Percentiles rank a stretch among this genome's conserved stretches.
Evolutionary conservation across 2,113 vertebrate species (phyloP).

Genomic region (Microcebus lehilahytsara): DNA sequence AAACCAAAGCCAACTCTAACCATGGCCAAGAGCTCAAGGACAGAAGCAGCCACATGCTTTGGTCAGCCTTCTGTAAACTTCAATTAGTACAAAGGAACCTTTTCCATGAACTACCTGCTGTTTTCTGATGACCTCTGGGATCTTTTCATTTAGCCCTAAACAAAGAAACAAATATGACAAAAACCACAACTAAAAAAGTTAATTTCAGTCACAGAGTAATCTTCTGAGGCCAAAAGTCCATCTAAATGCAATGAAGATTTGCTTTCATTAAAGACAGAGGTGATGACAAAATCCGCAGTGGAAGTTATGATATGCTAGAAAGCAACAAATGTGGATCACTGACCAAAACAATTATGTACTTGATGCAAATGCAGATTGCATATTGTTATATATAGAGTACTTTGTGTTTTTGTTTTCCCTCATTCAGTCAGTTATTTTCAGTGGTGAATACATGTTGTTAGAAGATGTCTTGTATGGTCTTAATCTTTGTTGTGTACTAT

Average conservation of each 20-base stretch:
- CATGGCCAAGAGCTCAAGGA: constrained; percentile 99
- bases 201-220: constrained; percentile 91
- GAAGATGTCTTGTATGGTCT: constrained; percentile 94
- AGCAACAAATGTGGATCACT: constrained; percentile 96
- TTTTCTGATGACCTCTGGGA: constrained; percentile 99
- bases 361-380: constrained; percentile 96
- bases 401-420: constrained; percentile 83
- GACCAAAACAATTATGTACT: constrained; percentile 98
- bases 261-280: constrained; percentile 89
- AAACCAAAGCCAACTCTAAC: constrained; percentile 99
- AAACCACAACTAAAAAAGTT: constrained; percentile 80
- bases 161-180: constrained; percentile 91
- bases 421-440: constrained; percentile 86
- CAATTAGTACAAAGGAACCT: constrained; percentile 99
- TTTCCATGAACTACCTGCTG: constrained; percentile 98
- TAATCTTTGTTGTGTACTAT: constrained; percentile 90
- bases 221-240: constrained; percentile 92
- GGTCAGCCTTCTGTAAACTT: constrained; percentile 98
- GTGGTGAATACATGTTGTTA: constrained; percentile 97
- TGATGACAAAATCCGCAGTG: constrained; percentile 88
- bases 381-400: constrained; percentile 91
- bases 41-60: constrained; percentile 97
- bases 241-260: constrained; percentile 89
- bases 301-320: constrained; percentile 90
- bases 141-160: constrained; percentile 96